Base-by-base conservation (phyloP, 2,888 invertebrate genomes). In the Phlogophora meticulosa region DNA sequence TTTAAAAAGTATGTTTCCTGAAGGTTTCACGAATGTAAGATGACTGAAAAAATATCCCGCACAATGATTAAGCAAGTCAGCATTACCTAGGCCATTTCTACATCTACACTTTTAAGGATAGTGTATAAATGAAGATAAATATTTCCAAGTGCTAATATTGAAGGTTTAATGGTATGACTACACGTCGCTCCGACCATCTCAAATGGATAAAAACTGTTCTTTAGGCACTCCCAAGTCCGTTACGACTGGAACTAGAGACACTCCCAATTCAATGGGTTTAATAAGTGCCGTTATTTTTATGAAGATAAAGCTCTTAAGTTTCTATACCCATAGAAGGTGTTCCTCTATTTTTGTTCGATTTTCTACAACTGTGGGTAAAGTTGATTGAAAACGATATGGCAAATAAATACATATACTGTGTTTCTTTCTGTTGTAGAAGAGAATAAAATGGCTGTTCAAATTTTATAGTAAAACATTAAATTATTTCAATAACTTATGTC, bases 71-170 rank as follows among this genome's bases (percentile, higher is more conserved):
- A 28, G 1, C 11, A 17, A 4, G 28, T 38, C 34, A 49, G 49
- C 48, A 17, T 24, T 38, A 2, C 13, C 28, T 9, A 15, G 11
- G 1, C 7, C 4, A 70, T 43, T 71, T 20, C 20, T 51, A 32
- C 7, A 45, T 22, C 2, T 45, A 20, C 4, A 63, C 36, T 48
- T 28, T 28, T 11, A 43, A 51, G 13, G 43, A 11, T 11, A 28
- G 10, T 22, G 7, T 48, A 40, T 17, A 34, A 40, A 34, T 10
- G 28, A 7, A 46, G 40, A 69, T 69, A 69, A 72, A 64, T 40
- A 64, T 52, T 34, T 34, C 11, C 7, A 64, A 69, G 45, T 46
- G 74, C 11, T 52, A 28, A 65, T 52, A 36, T 52, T n/a, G 34
- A 36, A 52, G 38, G 65, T 64, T 40, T 73, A 34, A 72, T 24